Evolutionary conservation across 1,140 invertebrate species (phyloP).

Genomic region (Cydia fagiglandana): DNA sequence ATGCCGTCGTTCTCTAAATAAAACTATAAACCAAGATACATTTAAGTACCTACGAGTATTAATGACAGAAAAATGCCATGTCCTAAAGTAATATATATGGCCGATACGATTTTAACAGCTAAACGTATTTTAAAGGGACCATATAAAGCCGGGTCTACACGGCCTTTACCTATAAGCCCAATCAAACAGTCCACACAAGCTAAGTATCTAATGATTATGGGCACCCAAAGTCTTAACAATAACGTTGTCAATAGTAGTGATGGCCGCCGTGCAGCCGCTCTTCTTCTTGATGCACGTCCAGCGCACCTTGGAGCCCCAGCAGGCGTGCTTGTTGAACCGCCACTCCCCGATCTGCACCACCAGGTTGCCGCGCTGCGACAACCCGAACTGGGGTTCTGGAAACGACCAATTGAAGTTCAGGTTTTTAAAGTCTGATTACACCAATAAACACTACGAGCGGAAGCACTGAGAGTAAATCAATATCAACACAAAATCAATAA

Average conservation of each 20-base stretch:
- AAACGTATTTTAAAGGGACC: too few species aligned
- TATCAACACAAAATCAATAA: too few species aligned
- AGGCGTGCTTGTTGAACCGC: slow-evolving; percentile 70
- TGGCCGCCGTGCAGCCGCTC: slow-evolving; percentile 61
- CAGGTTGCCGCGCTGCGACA: slow-evolving; percentile 70
- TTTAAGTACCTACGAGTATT: too few species aligned
- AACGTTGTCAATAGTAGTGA: slow-evolving; percentile 69
- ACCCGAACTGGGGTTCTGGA: slow-evolving; percentile 67
- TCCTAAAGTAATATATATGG: too few species aligned
- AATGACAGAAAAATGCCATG: too few species aligned
- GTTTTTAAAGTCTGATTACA: too few species aligned
- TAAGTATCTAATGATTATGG: slow-evolving; percentile 50
- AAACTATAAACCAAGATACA: too few species aligned
- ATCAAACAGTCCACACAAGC: not conserved
- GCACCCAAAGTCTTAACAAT: slow-evolving; percentile 67
- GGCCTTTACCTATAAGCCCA: not conserved
- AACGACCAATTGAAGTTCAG: slow-evolving; percentile 28
- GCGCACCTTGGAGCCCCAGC: slow-evolving; percentile 65
- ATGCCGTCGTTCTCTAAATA: too few species aligned
- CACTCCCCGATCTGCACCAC: slow-evolving; percentile 69
- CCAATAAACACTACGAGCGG: too few species aligned
- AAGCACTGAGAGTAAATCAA: too few species aligned
- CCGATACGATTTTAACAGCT: too few species aligned
- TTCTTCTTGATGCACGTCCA: slow-evolving; percentile 75
- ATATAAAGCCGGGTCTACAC: not conserved